Evolutionary conservation across 1,140 invertebrate species (phyloP), one percentile per base, ranked within the genome.

Genomic region (Luehdorfia chinensis): DNA sequence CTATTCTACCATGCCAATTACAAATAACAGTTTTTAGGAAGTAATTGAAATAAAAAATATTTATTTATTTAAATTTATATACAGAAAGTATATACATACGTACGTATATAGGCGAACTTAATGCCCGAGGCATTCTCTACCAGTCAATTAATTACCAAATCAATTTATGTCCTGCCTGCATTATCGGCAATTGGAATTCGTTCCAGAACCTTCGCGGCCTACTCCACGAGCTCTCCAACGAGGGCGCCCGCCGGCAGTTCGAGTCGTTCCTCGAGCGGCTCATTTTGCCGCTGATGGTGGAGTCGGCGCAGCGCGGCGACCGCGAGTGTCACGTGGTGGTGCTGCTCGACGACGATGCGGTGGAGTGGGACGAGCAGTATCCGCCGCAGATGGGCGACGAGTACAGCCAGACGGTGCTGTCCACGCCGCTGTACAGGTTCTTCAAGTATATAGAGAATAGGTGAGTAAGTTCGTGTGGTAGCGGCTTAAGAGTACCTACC

Each of bases 401-500:
- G 88, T 97, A 98, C 86, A 96, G 95, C 33, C 97, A 98, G 88
- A 99, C 85, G 93, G 99, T 79, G 95, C 98, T 88, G 3, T 85
- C 79, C 16, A 85, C 81, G 0, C 93, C 95, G 7, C 93, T 98
- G 90, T 98, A 98, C 80, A 90, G 97, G 56, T 99, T 99, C 88
- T 99, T 99, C 88, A 99, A 99, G 76, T 99, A 99, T 80, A 98
- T 99, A 55, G 98, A 99, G 86, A 99, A 99, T 76, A 90, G 98
- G 81, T 79, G 1, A 60, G 66, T 28, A n/a, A n/a, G n/a, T n/a
- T n/a, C n/a, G n/a, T n/a, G n/a, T n/a, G n/a, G n/a, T n/a, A n/a
- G n/a, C n/a, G n/a, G n/a, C n/a, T n/a, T n/a, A n/a, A n/a, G n/a
- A n/a, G n/a, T n/a, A n/a, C n/a, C n/a, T n/a, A n/a, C n/a, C n/a